Evolutionary conservation across 1,140 invertebrate species (phyloP).

Genomic region (Micrasema minimum): DNA sequence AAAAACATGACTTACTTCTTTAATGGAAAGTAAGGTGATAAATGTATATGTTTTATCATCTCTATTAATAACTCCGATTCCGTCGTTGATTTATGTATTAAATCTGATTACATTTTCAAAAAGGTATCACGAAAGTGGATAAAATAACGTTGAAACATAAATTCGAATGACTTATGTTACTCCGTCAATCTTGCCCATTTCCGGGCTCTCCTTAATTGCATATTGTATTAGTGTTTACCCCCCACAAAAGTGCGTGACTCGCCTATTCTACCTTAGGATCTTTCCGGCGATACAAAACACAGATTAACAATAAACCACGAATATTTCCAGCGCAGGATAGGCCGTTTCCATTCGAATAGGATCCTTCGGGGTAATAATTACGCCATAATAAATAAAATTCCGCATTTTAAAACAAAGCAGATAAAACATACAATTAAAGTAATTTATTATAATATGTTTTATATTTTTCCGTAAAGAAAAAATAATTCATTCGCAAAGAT

Average conservation of each 20-base stretch:
- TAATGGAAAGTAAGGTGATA: too few species aligned
- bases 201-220: conserved; percentile 50
- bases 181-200: conserved; percentile 48
- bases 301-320: conserved; percentile 27
- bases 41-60: too few species aligned
- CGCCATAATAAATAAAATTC: conserved; percentile 23
- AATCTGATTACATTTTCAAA: too few species aligned
- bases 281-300: conserved; percentile 21
- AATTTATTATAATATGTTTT: background rate
- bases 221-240: conserved; percentile 51
- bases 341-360: conserved; percentile 21
- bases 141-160: conserved; percentile 32
- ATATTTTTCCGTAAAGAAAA: background rate
- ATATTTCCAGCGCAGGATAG: conserved; percentile 16
- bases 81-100: too few species aligned
- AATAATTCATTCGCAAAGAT: too few species aligned
- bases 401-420: background rate
- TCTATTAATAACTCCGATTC: too few species aligned
- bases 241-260: conserved; percentile 51
- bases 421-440: conserved; percentile 6
- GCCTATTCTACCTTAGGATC: conserved; percentile 31
- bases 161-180: conserved; percentile 47
- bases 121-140: background rate
- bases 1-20: too few species aligned
- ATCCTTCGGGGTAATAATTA: conserved; percentile 9